Conservation (phyloP, 2,888 invertebrate species). For the Neelides folsomi region DNA sequence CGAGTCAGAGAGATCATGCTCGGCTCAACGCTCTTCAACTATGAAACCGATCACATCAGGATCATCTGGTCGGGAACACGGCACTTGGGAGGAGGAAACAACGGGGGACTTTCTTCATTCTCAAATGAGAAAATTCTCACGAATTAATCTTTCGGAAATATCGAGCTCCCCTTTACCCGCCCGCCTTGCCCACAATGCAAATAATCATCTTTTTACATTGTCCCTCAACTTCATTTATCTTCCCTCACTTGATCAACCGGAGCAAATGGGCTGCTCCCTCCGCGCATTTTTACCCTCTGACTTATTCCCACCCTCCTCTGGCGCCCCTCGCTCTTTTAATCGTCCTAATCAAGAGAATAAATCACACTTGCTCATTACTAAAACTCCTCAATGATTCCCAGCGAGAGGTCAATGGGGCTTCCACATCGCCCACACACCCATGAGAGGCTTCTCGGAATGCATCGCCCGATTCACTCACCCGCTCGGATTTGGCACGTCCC, state of each 20-base stretch:
- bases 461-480: too few species aligned
- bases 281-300: neutral
- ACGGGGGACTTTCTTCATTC: conserved; percentile 10
- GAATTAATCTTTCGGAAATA: conserved; percentile 33
- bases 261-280: neutral
- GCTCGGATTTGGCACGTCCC: too few species aligned
- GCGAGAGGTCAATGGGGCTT: too few species aligned
- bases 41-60: conserved; percentile 9
- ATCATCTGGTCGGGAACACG: neutral
- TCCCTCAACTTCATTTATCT: neutral
- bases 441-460: too few species aligned
- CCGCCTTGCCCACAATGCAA: neutral
- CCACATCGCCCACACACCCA: too few species aligned
- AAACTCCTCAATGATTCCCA: too few species aligned
- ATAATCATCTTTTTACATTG: neutral
- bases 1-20: conserved; percentile 17
- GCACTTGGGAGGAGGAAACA: conserved; percentile 9
- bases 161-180: neutral
- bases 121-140: conserved; percentile 32
- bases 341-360: too few species aligned
- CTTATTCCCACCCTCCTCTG: too few species aligned
- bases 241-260: neutral
- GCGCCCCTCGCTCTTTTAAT: too few species aligned
- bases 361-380: too few species aligned
- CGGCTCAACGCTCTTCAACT: conserved; percentile 22